Base-by-base conservation (phyloP, 2,888 invertebrate genomes). In the Shargacucullia verbasci region DNA sequence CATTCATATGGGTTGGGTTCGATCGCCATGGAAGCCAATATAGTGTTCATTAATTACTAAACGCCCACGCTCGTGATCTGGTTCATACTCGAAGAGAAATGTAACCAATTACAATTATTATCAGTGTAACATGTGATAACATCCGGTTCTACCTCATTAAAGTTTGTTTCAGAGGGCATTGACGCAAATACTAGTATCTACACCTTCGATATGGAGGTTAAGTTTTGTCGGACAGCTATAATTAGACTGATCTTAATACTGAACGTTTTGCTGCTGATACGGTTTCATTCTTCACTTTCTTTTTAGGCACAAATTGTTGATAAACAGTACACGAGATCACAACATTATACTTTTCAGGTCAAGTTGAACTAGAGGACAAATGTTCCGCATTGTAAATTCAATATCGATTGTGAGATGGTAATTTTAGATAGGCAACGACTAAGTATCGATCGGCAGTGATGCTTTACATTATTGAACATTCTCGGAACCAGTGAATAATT, bases 131-230 rank as follows among this genome's bases (percentile, higher is more conserved):
- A 35, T 66, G 46, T 68, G 76, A 63, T 71, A 64, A 76, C 55
- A 76, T 70, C 67, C 67, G 54, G 60, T 62, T 69, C 48, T 56
- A 67, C 46, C 59, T 65, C 73, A 77, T 78, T 76, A 79, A 54
- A 64, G 48, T 44, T 7, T 29, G 58, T 68, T 73, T 61, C 59
- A 76, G 57, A 71, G 80, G 78, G 60, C 81, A 85, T 83, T 87
- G 87, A 87, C 85, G 86, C 70, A 85, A 80, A 78, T 66, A 50
- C 8, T 38, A 46, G 41, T 45, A 43, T 43, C 39, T 41, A 50
- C 54, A 60, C 59, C 57, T 58, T 15, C 14, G 59, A 53, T 61
- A 46, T 14, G 29, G 44, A 52, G 63, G 57, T 61, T 61, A 67
- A 59, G 35, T 59, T 64, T 34, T 59, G 35, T 55, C 37, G 39